Evolutionary conservation across 2,888 invertebrate species (phyloP), one percentile per base, ranked within the genome.

Genomic region (Cosmia trapezina): DNA sequence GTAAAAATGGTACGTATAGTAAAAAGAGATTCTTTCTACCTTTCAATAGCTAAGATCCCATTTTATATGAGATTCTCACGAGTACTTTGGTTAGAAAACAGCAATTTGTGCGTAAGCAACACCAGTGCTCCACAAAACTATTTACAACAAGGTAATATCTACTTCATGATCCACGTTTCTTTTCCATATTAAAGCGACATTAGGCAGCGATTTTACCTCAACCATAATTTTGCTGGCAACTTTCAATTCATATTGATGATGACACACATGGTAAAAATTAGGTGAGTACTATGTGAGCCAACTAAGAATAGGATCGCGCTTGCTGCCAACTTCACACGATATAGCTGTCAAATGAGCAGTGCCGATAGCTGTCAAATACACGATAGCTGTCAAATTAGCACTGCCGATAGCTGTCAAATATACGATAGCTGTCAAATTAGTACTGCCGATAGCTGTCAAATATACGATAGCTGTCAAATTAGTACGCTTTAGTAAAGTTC

Each of bases 51-150:
- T 49, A 64, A 64, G 22, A 64, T 73, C 9, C 14, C 33, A 63
- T 6, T 72, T 49, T 49, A 43, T 28, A 59, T 41, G 45, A 78
- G 56, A 73, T 73, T 69, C 47, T 70, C 54, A 71, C 28, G 54
- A 82, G 68, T 59, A 56, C 7, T 45, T 64, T 47, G 62, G 57
- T 66, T 61, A 63, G 57, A 64, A 71, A 74, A 78, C 60, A 74
- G 75, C 63, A 57, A 65, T 82, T 86, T 85, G 85, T 85, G 85
- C 86, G 73, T 43, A 84, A 84, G 82, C 73, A 78, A 78, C 75
- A 64, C 59, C 51, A 61, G 77, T 79, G 84, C 79, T 73, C 45
- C 74, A 81, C 76, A 72, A 84, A 73, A 61, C 63, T 85, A 79
- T 81, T 68, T 81, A 70, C 59, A 82, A 45, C 47, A 64, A 17